phyloP scores from a whole-genome alignment of 2,888 invertebrate genomes.

The Diarsia dahlii region DNA sequence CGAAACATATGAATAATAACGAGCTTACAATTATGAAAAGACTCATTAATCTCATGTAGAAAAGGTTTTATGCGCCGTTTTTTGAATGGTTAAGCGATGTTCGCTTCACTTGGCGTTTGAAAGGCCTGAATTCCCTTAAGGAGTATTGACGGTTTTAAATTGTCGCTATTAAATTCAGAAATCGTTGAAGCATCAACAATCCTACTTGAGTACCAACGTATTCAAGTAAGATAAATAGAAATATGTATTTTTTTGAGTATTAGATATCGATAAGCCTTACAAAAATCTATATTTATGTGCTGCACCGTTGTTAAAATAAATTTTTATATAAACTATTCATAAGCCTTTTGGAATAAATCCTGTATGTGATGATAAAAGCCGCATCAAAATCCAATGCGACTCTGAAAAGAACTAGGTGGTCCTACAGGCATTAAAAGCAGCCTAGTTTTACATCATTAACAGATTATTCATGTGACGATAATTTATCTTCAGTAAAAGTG shows the following conservation, averaged over 20 bases:
- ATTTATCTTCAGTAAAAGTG: neutral
- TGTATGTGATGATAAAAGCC: neutral
- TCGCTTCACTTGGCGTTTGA: constrained; percentile 17
- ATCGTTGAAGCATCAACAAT: neutral
- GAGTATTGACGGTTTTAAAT: neutral
- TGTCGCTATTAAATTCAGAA: constrained; percentile 1
- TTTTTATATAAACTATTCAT: neutral
- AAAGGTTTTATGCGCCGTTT: constrained; percentile 17
- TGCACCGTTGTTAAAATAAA: neutral
- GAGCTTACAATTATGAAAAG: constrained; percentile 47
- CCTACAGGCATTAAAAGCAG: neutral
- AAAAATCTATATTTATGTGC: neutral
- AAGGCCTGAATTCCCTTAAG: neutral
- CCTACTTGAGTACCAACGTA: too few relatives aligned
- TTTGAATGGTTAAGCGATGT: constrained; percentile 9
- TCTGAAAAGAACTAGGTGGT: neutral
- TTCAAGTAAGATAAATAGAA: neutral
- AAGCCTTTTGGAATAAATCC: neutral
- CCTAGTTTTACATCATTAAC: neutral
- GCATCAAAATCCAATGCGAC: neutral
- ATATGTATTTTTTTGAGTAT: too few relatives aligned
- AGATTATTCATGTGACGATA: neutral
- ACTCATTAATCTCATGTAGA: constrained; percentile 11
- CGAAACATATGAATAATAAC: constrained; percentile 52
- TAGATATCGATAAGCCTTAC: neutral